Conservation (phyloP, 2,888 invertebrate species). For the Cantharis rufa region DNA sequence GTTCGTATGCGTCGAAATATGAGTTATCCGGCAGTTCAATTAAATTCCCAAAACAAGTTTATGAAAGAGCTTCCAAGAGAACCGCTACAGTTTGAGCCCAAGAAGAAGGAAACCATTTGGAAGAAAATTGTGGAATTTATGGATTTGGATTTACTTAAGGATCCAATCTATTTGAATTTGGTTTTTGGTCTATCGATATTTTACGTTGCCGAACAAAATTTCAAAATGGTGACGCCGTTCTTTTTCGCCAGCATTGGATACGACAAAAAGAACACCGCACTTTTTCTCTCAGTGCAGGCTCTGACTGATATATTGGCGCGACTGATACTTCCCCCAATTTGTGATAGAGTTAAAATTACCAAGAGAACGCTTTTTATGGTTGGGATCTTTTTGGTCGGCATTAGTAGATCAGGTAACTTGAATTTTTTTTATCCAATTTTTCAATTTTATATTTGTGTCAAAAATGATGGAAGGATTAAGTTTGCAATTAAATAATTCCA, state of each 20-base stretch:
- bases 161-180: constrained; percentile 73
- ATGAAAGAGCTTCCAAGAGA: constrained; percentile 40
- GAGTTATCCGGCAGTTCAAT: constrained; percentile 53
- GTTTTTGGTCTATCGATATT: constrained; percentile 73
- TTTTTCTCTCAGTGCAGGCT: constrained; percentile 75
- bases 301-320: constrained; percentile 76
- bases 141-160: constrained; percentile 73
- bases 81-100: constrained; percentile 40
- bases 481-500: not conserved
- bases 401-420: constrained; percentile 72
- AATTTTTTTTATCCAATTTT: not conserved
- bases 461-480: not conserved
- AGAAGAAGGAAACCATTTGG: constrained; percentile 47
- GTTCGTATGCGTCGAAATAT: constrained; percentile 50
- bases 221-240: constrained; percentile 74
- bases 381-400: constrained; percentile 72
- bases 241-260: constrained; percentile 68
- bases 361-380: constrained; percentile 74
- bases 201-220: constrained; percentile 76
- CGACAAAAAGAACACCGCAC: constrained; percentile 69
- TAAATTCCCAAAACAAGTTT: constrained; percentile 46
- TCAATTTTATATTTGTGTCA: not conserved
- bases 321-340: constrained; percentile 73
- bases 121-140: constrained; percentile 63
- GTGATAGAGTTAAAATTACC: constrained; percentile 66